These are phyloP conservation scores for Chironex yamaguchii DNA, from an alignment of 30 jellyfish, hydroid and myxozoan species.

Conservation along the genomic window DNA sequence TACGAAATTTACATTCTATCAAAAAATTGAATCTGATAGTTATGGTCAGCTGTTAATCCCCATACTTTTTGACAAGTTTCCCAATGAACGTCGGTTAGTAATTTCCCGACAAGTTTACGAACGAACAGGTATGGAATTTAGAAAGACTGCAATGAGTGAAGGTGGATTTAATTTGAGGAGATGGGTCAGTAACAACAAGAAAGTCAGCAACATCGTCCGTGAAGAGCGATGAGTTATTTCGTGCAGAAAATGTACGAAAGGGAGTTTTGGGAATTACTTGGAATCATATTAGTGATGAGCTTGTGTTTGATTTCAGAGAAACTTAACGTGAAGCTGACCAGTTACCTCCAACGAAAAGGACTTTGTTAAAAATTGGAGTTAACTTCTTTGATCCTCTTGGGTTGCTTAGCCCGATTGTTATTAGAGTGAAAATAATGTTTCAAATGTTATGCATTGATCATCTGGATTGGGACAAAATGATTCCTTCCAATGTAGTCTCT, in stretches of 20 bases:
- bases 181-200: constrained; percentile 30
- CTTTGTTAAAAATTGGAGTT: constrained; percentile 8
- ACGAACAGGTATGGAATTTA: too few relatives aligned
- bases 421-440: too few relatives aligned
- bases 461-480: too few relatives aligned
- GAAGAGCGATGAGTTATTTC: background rate
- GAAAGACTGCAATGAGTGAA: too few relatives aligned
- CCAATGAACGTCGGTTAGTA: constrained; percentile 1
- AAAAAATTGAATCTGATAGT: background rate
- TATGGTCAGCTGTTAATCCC: constrained; percentile 45
- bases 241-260: background rate
- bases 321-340: background rate
- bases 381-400: constrained; percentile 24
- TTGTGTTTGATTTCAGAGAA: background rate
- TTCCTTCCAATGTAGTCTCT: too few relatives aligned
- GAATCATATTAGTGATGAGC: background rate
- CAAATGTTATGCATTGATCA: too few relatives aligned
- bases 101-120: constrained; percentile 6
- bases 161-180: constrained; percentile 12
- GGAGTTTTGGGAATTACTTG: constrained; percentile 9
- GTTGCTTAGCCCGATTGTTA: too few relatives aligned
- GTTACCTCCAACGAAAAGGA: constrained; percentile 16
- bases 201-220: background rate
- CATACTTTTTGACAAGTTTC: background rate
- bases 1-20: constrained; percentile 15